These are phyloP conservation scores for Leptinotarsa peninsularis DNA, from an alignment of 2,888 invertebrate species.

Conservation along the genomic window DNA sequence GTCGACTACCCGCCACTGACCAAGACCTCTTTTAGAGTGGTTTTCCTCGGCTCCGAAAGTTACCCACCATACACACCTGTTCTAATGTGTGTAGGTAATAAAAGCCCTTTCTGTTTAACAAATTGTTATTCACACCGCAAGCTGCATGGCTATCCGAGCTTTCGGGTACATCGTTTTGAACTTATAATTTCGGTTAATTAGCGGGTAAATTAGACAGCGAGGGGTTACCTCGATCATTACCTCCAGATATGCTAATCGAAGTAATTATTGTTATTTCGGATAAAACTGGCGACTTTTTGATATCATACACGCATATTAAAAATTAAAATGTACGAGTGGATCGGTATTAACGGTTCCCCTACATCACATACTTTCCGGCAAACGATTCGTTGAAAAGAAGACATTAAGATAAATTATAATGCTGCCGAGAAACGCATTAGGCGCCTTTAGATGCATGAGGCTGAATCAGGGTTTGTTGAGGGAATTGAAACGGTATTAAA, in stretches of 20 bases:
- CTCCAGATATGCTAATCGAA: slow-evolving; percentile 14
- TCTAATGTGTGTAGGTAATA: slow-evolving; percentile 42
- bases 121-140: slow-evolving; percentile 44
- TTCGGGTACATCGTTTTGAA: slow-evolving; percentile 31
- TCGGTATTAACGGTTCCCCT: slow-evolving; percentile 2
- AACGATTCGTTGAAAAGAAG: slow-evolving; percentile 17
- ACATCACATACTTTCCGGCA: background rate
- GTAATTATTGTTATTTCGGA: slow-evolving; percentile 19
- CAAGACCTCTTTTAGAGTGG: slow-evolving; percentile 27
- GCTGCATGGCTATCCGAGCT: slow-evolving; percentile 36
- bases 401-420: slow-evolving; percentile 13
- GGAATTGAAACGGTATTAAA: too few relatives aligned
- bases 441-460: background rate
- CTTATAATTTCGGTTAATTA: slow-evolving; percentile 39
- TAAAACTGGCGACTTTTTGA: slow-evolving; percentile 9
- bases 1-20: slow-evolving; percentile 10
- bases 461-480: background rate
- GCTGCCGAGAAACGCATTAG: slow-evolving; percentile 14
- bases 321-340: background rate
- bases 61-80: slow-evolving; percentile 42
- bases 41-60: slow-evolving; percentile 38
- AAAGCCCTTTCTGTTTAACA: slow-evolving; percentile 39
- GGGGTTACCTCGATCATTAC: slow-evolving; percentile 31
- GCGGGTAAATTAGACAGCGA: slow-evolving; percentile 37
- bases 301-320: slow-evolving; percentile 14